Conservation (phyloP, 2,113 vertebrate species). For the Apus apus region DNA sequence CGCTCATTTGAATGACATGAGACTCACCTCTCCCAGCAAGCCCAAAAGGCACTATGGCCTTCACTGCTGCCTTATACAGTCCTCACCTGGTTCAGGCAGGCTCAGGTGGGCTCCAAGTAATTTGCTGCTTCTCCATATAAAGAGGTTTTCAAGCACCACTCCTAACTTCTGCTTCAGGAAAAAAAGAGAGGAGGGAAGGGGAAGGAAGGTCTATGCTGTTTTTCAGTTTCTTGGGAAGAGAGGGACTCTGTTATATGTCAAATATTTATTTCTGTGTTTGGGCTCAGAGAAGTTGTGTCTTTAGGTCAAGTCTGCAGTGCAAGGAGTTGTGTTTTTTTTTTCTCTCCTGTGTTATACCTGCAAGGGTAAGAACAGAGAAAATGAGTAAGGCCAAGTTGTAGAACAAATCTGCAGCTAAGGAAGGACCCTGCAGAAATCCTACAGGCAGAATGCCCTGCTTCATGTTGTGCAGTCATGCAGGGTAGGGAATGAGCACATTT, state of each 20-base stretch:
- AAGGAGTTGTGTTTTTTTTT: background rate
- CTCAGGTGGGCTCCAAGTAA: background rate
- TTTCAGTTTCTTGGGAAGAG: background rate
- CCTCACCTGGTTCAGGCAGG: background rate
- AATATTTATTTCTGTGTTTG: background rate
- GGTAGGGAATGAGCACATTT: background rate
- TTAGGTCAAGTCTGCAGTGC: fast-evolving
- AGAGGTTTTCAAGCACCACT: background rate
- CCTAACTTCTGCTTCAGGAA: background rate
- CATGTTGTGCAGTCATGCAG: fast-evolving
- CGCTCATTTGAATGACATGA: fast-evolving
- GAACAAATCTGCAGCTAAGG: fast-evolving
- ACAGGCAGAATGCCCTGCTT: background rate
- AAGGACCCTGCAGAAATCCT: background rate
- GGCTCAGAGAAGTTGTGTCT: background rate
- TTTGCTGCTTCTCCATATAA: background rate
- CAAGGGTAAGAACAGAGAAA: background rate
- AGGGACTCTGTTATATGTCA: fast-evolving
- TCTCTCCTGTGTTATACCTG: fast-evolving
- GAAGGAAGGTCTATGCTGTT: fast-evolving
- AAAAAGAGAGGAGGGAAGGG: background rate
- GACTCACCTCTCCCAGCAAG: background rate
- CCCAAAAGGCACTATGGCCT: fast-evolving
- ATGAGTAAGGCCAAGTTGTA: background rate
- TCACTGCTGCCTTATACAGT: background rate